phyloP scores from a whole-genome alignment of 2,113 vertebrate genomes.

The Falco punctatus region DNA sequence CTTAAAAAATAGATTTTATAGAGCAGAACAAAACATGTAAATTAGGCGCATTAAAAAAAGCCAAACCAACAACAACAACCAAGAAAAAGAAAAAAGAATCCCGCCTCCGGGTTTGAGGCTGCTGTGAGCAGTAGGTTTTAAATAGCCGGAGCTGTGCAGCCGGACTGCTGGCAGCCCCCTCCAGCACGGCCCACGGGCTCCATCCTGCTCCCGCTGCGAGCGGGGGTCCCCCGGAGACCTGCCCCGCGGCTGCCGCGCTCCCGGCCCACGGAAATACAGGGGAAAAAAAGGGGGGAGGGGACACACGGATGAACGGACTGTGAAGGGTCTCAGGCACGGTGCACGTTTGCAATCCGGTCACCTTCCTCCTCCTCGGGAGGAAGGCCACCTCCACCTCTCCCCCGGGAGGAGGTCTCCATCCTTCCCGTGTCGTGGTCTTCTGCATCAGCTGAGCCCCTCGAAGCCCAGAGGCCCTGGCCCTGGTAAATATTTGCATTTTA shows the following conservation, averaged over 20 bases:
- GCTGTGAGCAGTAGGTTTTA: neutral
- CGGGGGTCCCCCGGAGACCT: neutral
- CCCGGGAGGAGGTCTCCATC: neutral
- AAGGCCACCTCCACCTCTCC: neutral
- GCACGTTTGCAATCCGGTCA: neutral
- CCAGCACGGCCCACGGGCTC: neutral
- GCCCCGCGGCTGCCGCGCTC: neutral
- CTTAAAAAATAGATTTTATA: neutral
- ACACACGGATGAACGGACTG: no score
- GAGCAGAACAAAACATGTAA: neutral
- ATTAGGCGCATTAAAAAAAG: neutral
- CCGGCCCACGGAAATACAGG: neutral
- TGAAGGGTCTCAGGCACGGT: neutral
- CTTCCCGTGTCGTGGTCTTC: neutral
- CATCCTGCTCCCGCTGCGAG: neutral
- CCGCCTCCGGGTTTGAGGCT: neutral
- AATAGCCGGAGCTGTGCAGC: neutral
- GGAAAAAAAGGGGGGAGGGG: neutral
- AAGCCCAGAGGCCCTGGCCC: neutral
- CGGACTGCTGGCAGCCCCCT: neutral
- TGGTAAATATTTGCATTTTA: constrained; percentile 11
- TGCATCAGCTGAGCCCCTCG: neutral
- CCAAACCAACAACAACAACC: no score
- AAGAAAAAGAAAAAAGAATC: neutral
- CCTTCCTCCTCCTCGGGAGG: neutral